These are phyloP conservation scores for Heterocephalus glaber DNA, from an alignment of 2,113 vertebrate genomes.

Conservation along the genomic window DNA sequence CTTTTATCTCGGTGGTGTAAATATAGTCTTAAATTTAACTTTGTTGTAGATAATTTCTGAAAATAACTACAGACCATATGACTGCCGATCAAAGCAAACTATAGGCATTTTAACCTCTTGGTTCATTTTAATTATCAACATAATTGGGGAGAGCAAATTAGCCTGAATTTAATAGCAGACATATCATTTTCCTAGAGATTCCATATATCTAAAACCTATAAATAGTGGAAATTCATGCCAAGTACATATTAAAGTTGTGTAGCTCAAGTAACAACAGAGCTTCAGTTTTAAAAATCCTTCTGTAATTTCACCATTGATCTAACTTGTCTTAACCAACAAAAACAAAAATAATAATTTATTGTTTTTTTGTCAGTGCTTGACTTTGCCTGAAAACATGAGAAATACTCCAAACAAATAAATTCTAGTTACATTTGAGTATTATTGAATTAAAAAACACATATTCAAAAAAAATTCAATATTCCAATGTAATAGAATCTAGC, in stretches of 20 bases:
- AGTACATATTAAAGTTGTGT: background rate
- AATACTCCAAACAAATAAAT: background rate
- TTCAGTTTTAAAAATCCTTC: background rate
- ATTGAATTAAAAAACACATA: background rate
- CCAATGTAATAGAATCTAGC: background rate
- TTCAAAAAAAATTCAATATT: background rate
- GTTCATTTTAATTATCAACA: constrained; percentile 49
- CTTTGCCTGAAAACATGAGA: constrained; percentile 3
- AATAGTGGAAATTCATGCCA: background rate
- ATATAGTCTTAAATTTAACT: background rate
- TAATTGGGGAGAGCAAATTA: constrained; percentile 34
- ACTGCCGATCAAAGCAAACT: background rate
- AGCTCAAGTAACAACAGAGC: background rate
- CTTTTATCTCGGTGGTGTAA: background rate
- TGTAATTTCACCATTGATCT: background rate
- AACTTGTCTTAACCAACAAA: background rate
- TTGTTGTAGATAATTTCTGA: background rate
- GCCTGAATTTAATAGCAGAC: constrained; percentile 22
- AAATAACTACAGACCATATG: background rate
- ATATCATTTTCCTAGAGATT: background rate
- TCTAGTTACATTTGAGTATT: background rate
- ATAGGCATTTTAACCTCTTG: background rate
- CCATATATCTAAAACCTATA: background rate
- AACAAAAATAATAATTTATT: background rate
- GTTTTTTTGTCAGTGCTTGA: background rate